Evolutionary conservation across 2,888 invertebrate genomes (phyloP).

Genomic region (Dynastes tityus): DNA sequence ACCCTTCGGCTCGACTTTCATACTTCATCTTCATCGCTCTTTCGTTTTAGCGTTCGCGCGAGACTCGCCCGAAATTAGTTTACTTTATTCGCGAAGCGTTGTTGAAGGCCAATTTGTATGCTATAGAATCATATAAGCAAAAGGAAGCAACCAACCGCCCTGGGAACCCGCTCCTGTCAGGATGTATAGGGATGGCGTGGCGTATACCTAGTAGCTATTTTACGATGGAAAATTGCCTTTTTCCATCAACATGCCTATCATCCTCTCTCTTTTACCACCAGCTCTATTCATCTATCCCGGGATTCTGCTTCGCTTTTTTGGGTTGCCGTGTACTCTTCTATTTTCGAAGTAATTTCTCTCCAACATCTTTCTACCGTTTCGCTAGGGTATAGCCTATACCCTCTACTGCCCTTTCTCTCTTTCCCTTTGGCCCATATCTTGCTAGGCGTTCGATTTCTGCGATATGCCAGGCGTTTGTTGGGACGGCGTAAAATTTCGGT

Average conservation of each 20-base stretch:
- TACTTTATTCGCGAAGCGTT: conserved; percentile 23
- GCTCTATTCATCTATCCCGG: conserved; percentile 2
- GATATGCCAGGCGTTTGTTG: background rate
- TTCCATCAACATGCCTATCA: conserved; percentile 21
- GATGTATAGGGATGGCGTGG: background rate
- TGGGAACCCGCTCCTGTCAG: background rate
- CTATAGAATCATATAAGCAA: conserved; percentile 6
- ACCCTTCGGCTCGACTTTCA: background rate
- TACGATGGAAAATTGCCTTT: conserved; percentile 32
- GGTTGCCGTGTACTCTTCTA: background rate
- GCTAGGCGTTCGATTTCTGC: background rate
- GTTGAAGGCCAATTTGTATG: conserved; percentile 26
- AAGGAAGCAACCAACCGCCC: background rate
- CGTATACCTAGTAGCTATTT: conserved; percentile 8
- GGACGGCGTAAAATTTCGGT: background rate
- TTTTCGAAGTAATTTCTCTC: no score
- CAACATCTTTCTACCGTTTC: no score
- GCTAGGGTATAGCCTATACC: no score
- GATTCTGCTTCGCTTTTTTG: background rate
- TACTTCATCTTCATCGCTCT: conserved; percentile 4
- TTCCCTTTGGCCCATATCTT: no score
- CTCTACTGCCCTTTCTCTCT: no score
- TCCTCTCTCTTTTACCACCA: conserved; percentile 7
- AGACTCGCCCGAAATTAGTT: conserved; percentile 17
- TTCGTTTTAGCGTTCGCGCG: background rate